Conservation (phyloP, 2,888 invertebrate genomes). For the Ypsolopha sequella region DNA sequence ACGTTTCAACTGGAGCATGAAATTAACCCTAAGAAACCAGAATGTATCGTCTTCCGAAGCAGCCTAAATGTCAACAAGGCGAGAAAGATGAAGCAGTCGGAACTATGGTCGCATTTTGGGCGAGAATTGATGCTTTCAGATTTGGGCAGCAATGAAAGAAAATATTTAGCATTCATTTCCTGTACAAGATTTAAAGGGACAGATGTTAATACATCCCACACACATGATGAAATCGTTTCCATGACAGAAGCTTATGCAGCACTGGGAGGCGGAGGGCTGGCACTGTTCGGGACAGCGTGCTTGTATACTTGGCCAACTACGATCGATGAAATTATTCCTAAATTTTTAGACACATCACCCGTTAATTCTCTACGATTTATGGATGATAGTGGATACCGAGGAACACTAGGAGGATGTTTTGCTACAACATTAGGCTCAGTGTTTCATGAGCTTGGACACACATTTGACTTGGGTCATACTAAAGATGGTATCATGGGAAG, state of each 20-base stretch:
- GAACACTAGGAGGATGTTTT: conserved; percentile 88
- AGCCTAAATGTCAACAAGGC: conserved; percentile 78
- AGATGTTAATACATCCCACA: conserved; percentile 70
- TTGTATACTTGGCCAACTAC: conserved; percentile 90
- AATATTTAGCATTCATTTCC: conserved; percentile 91
- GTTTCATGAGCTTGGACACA: conserved; percentile 94
- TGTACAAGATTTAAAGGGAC: conserved; percentile 84
- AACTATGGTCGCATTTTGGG: conserved; percentile 88
- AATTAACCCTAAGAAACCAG: conserved; percentile 64
- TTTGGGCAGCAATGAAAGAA: conserved; percentile 75
- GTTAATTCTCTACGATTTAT: conserved; percentile 82
- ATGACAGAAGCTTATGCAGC: conserved; percentile 88
- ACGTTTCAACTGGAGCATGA: conserved; percentile 85
- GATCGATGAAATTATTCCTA: conserved; percentile 75
- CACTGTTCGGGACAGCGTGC: conserved; percentile 90
- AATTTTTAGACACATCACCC: conserved; percentile 58
- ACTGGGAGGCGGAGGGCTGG: conserved; percentile 91
- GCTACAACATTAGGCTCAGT: conserved; percentile 92
- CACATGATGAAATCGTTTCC: conserved; percentile 77
- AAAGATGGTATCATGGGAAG: conserved; percentile 93
- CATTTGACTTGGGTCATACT: conserved; percentile 94
- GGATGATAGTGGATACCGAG: conserved; percentile 93
- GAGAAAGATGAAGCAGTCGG: conserved; percentile 78
- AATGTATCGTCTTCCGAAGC: conserved; percentile 82
- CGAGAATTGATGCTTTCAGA: conserved; percentile 84